A percentile compares a stretch with the other conserved stretches of the same genome.
phyloP scores from a whole-genome alignment of 2,888 invertebrate species.

The Euclidia mi region DNA sequence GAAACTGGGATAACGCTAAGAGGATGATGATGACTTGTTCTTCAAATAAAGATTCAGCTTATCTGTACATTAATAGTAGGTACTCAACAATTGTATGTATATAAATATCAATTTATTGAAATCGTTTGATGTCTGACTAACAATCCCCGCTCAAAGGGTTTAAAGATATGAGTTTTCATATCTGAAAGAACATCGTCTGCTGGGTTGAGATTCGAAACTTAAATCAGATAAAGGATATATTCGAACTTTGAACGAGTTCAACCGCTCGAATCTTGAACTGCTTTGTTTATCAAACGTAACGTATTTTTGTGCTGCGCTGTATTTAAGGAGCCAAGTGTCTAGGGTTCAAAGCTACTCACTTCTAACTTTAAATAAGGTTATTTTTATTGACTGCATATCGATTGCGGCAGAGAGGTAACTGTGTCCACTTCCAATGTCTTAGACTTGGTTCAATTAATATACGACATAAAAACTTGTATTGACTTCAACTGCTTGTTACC shows the following conservation, averaged over 20 bases:
- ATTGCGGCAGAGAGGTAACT: too few species aligned
- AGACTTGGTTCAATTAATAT: too few species aligned
- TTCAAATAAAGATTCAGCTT: too few species aligned
- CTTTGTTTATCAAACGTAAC: conserved; percentile 38
- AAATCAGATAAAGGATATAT: conserved; percentile 55
- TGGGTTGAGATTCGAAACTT: conserved; percentile 39
- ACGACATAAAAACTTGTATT: too few species aligned
- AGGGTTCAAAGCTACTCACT: too few species aligned
- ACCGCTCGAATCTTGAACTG: conserved; percentile 31
- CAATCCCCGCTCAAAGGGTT: neutral
- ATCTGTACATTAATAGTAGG: too few species aligned
- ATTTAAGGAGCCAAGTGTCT: conserved; percentile 4
- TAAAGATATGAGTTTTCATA: conserved; percentile 18
- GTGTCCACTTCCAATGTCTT: too few species aligned
- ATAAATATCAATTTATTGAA: conserved; percentile 8
- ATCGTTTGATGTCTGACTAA: neutral
- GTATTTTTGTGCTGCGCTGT: conserved; percentile 13
- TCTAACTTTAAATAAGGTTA: too few species aligned
- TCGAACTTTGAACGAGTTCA: conserved; percentile 28
- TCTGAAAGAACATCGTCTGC: conserved; percentile 21
- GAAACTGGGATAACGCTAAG: too few species aligned
- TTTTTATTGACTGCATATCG: too few species aligned
- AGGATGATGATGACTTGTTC: too few species aligned
- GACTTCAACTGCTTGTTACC: too few species aligned
- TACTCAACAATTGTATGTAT: neutral